phyloP scores from a whole-genome alignment of 2,113 vertebrate genomes.

The Saccopteryx bilineata region DNA sequence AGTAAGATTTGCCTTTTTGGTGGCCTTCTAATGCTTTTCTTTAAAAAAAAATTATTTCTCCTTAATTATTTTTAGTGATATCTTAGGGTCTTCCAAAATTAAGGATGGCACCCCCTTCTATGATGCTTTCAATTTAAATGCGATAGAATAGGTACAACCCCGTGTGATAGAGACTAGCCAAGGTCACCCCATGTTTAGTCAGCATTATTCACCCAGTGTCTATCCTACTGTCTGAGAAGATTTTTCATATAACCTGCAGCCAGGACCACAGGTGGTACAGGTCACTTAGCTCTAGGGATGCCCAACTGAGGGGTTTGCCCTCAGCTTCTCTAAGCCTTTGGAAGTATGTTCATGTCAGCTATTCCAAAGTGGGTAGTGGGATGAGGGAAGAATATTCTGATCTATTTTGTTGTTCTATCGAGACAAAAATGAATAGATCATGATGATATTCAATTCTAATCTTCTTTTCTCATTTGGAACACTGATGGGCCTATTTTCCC shows the following conservation, averaged over 20 bases:
- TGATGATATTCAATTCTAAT: not conserved
- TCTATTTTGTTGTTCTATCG: not conserved
- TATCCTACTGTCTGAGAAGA: not conserved
- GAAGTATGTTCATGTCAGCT: not conserved
- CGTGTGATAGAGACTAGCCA: not conserved
- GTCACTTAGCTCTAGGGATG: not conserved
- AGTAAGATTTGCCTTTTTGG: not conserved
- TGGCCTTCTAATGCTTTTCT: not conserved
- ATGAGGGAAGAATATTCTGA: not conserved
- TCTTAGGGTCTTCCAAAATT: not conserved
- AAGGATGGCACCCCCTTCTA: not conserved
- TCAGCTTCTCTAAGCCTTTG: not conserved
- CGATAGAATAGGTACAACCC: not conserved
- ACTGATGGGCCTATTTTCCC: not conserved
- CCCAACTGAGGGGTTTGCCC: not conserved
- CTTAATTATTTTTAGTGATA: constrained; percentile 17
- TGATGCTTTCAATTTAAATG: not conserved
- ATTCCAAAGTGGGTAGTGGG: not conserved
- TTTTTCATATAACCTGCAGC: not conserved
- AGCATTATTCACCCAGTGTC: not conserved
- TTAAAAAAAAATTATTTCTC: not conserved
- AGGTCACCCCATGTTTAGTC: not conserved
- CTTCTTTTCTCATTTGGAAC: not conserved
- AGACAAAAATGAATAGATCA: constrained; percentile 6
- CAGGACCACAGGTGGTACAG: not conserved